A percentile compares a stretch with the other conserved stretches of the same genome.
phyloP scores from a whole-genome alignment of 1,140 invertebrate species.

The Monochamus saltuarius region DNA sequence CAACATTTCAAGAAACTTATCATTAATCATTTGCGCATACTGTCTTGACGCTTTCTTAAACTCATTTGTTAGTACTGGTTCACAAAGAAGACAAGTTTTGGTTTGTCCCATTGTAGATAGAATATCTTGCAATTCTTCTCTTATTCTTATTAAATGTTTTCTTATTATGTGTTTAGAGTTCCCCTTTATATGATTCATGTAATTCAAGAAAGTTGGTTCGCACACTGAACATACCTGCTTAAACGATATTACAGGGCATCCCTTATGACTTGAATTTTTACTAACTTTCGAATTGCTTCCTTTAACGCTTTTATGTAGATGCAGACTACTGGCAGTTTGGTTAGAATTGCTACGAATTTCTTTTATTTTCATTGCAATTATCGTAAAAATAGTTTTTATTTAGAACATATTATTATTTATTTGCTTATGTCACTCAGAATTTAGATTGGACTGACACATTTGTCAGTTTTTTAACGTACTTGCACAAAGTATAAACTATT shows the following conservation, averaged over 20 bases:
- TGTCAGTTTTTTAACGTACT: no score
- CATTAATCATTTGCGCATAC: conserved; percentile 3
- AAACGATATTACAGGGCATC: not conserved
- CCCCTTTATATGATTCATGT: not conserved
- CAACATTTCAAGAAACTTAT: not conserved
- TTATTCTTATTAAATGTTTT: not conserved
- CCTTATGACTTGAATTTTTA: no score
- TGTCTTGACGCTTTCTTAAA: not conserved
- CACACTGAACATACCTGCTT: conserved; percentile 10
- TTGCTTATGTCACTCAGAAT: no score
- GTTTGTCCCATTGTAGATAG: not conserved
- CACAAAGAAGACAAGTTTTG: conserved; percentile 1
- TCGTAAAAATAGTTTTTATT: no score
- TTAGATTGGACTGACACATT: no score
- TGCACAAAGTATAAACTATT: no score
- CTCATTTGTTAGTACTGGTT: not conserved
- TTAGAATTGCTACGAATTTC: no score
- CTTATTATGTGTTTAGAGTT: not conserved
- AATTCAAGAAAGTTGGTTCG: conserved; percentile 4
- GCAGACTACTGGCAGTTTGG: no score
- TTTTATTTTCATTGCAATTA: no score
- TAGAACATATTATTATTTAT: no score
- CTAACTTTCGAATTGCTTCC: no score
- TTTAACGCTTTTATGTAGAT: no score
- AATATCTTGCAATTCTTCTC: conserved; percentile 1